Evolutionary conservation across 2,888 invertebrate species (phyloP).

Genomic region (Calliphora vomitoria): DNA sequence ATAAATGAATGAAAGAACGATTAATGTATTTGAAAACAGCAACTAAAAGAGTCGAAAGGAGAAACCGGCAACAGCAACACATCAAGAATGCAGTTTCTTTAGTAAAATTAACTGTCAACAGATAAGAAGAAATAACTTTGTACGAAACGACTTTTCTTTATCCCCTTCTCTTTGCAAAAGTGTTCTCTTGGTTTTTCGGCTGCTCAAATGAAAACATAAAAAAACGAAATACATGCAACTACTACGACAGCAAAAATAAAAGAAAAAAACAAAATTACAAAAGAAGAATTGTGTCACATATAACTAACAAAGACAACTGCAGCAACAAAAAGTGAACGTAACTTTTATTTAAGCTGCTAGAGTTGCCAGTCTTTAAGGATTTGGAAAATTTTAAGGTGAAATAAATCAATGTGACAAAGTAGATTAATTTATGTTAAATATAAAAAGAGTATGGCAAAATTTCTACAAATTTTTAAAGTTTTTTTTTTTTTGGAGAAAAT

Average conservation of each 20-base stretch:
- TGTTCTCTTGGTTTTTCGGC: not conserved
- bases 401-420: not conserved
- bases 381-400: not conserved
- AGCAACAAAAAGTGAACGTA: conserved; percentile 58
- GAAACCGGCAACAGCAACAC: conserved; percentile 1
- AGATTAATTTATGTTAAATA: not conserved
- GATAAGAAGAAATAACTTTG: conserved; percentile 57
- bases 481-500: not conserved
- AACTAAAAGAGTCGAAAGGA: not conserved
- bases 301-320: conserved; percentile 24
- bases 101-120: conserved; percentile 69
- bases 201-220: conserved; percentile 18
- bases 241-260: not conserved
- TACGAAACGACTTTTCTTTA: conserved; percentile 12
- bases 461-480: no score
- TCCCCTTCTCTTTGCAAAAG: conserved; percentile 32
- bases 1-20: conserved; percentile 38
- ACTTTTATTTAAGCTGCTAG: conserved; percentile 13
- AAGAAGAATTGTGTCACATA: conserved; percentile 64
- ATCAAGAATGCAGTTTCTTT: conserved; percentile 55
- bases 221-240: conserved; percentile 24
- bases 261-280: conserved; percentile 9
- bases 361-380: not conserved
- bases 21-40: conserved; percentile 31
- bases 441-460: no score